Conservation (phyloP, 2,888 invertebrate genomes). For the Pollenia griseotomentosa region DNA sequence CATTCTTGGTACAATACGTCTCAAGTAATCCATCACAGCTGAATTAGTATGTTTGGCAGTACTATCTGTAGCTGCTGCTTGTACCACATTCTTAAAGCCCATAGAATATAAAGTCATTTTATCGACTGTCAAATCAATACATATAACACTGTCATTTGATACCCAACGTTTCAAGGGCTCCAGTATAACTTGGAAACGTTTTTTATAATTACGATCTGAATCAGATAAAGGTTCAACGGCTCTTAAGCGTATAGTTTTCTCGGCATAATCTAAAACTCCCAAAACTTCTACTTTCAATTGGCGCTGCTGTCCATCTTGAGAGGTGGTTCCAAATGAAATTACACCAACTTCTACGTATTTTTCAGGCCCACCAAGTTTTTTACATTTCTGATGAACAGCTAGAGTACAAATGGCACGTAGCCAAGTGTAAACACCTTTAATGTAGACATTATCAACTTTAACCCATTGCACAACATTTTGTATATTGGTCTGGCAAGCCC, state of each 20-base stretch:
- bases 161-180: slow-evolving; percentile 92
- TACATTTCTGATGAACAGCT: slow-evolving; percentile 91
- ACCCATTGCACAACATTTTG: slow-evolving; percentile 96
- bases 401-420: slow-evolving; percentile 91
- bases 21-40: slow-evolving; percentile 94
- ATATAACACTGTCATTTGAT: slow-evolving; percentile 89
- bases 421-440: slow-evolving; percentile 89
- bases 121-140: slow-evolving; percentile 94
- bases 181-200: slow-evolving; percentile 92
- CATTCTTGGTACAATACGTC: slow-evolving; percentile 94
- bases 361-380: slow-evolving; percentile 89
- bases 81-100: slow-evolving; percentile 91
- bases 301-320: slow-evolving; percentile 90
- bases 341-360: slow-evolving; percentile 92
- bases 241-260: slow-evolving; percentile 90
- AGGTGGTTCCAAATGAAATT: slow-evolving; percentile 94
- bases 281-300: slow-evolving; percentile 95
- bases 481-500: slow-evolving; percentile 95
- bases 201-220: slow-evolving; percentile 91
- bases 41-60: slow-evolving; percentile 87
- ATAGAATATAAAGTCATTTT: slow-evolving; percentile 90
- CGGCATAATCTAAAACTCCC: slow-evolving; percentile 91
- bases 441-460: slow-evolving; percentile 89
- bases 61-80: slow-evolving; percentile 85
- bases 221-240: slow-evolving; percentile 93